Evolutionary conservation across 2,113 vertebrate species (phyloP).

Genomic region (Poicephalus meyeri): DNA sequence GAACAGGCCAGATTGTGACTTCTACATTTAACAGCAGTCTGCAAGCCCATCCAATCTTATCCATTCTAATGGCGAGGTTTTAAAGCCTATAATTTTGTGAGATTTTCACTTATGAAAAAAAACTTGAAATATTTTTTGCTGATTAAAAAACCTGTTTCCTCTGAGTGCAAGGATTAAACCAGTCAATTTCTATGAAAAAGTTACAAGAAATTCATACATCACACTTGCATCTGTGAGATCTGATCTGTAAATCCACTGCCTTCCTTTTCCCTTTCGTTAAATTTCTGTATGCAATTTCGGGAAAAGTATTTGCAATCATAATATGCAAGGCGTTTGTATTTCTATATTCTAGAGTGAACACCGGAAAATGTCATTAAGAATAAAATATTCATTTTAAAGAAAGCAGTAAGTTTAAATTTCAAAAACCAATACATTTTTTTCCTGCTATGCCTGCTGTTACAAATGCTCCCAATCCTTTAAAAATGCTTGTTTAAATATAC

Average conservation of each 20-base stretch:
- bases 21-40: background rate
- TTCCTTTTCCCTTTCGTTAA: background rate
- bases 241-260: background rate
- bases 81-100: background rate
- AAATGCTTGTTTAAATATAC: constrained; percentile 8
- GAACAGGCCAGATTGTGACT: background rate
- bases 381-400: constrained; percentile 19
- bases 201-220: background rate
- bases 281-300: background rate
- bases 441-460: background rate
- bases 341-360: constrained; percentile 1
- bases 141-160: background rate
- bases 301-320: background rate
- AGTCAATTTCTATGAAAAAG: background rate
- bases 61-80: background rate
- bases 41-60: background rate
- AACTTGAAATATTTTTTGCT: background rate
- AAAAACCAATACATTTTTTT: background rate
- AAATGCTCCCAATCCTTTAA: background rate
- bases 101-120: background rate
- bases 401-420: constrained; percentile 10
- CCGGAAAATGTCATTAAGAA: background rate
- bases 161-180: background rate
- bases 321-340: background rate
- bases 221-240: background rate